A percentile compares a stretch with the other conserved stretches of the same genome.
Conservation (phyloP, 2,113 vertebrate genomes). For the Archilochus colubris region DNA sequence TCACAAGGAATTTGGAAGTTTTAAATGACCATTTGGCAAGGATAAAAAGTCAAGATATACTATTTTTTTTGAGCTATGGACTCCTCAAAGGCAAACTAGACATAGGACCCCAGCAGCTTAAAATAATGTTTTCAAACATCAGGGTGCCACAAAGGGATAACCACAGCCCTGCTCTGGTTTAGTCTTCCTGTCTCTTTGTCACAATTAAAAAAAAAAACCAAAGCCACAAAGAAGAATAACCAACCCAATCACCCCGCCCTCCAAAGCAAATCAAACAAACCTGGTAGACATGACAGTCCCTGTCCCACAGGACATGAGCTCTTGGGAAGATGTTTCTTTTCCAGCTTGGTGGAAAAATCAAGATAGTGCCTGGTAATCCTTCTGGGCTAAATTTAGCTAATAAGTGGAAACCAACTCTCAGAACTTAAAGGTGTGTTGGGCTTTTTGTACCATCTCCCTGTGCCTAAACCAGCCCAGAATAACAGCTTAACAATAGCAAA, state of each 20-base stretch:
- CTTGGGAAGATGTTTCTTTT: background rate
- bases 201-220: background rate
- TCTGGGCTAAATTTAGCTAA: background rate
- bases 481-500: background rate
- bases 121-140: background rate
- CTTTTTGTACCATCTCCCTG: background rate
- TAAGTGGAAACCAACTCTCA: background rate
- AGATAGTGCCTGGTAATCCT: background rate
- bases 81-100: background rate
- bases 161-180: accelerated
- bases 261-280: background rate
- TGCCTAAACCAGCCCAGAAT: background rate
- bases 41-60: background rate
- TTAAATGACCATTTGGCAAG: background rate
- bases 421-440: background rate
- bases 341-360: background rate
- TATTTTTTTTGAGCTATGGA: background rate
- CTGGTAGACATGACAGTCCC: background rate
- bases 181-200: background rate
- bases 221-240: background rate
- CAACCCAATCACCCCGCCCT: accelerated
- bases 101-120: background rate
- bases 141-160: background rate
- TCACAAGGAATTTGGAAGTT: background rate
- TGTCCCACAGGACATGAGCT: background rate